phyloP scores from a whole-genome alignment of 2,113 vertebrate species.

The Phylloscopus trochiloides region DNA sequence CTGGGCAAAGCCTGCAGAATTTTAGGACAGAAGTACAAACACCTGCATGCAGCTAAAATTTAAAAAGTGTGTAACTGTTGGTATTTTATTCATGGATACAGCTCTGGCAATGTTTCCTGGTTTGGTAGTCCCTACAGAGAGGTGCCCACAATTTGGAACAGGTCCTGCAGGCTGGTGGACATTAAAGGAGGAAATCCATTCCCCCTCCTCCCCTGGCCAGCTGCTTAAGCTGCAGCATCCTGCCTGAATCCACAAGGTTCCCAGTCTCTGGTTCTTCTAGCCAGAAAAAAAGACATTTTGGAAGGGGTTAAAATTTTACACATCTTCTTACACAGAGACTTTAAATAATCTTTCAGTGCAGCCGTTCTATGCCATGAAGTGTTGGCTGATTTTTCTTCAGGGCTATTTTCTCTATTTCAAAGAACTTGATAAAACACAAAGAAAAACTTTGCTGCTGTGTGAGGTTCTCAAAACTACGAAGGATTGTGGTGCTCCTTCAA shows the following conservation, averaged over 20 bases:
- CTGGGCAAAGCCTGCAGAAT: not conserved
- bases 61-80: not conserved
- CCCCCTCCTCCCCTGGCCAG: accelerated
- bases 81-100: not conserved
- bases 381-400: not conserved
- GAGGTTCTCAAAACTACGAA: not conserved
- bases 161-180: not conserved
- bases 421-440: not conserved
- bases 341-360: not conserved
- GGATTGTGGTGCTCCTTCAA: not conserved
- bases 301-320: not conserved
- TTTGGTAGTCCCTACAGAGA: not conserved
- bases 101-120: not conserved
- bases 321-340: not conserved
- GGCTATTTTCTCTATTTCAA: not conserved
- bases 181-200: not conserved
- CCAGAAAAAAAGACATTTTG: not conserved
- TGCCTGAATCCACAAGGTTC: not conserved
- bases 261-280: not conserved
- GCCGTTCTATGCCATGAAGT: not conserved
- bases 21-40: not conserved
- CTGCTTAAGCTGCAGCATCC: not conserved
- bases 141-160: not conserved
- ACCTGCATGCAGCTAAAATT: not conserved
- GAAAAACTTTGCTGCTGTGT: not conserved